Evolutionary conservation across 2,113 vertebrate species (phyloP).

Genomic region (Protomyctophum bolini): DNA sequence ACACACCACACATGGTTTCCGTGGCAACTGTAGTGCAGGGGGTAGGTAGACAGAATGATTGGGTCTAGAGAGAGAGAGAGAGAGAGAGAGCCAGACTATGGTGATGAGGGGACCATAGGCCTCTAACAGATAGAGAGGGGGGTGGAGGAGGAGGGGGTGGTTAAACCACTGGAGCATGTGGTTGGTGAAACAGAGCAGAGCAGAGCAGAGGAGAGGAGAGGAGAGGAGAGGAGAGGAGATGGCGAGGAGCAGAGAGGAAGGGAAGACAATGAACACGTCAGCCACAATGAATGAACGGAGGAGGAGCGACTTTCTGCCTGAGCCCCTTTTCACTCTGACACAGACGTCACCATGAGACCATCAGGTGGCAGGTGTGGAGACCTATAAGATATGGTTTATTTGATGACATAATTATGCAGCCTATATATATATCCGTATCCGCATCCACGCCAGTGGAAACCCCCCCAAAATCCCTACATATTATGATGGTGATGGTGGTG

Average conservation of each 20-base stretch:
- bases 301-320: no score
- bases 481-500: not conserved
- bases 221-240: not conserved
- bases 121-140: constrained; percentile 38
- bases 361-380: no score
- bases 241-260: not conserved
- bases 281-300: no score
- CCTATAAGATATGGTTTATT: not conserved
- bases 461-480: not conserved
- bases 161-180: constrained; percentile 6
- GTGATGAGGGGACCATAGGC: constrained; percentile 60
- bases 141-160: not conserved
- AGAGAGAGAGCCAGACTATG: constrained; percentile 57
- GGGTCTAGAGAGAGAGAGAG: constrained; percentile 54
- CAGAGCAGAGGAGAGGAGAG: not conserved
- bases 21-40: constrained; percentile 73
- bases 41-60: constrained; percentile 72
- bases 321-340: no score
- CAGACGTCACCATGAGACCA: no score
- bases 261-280: not conserved
- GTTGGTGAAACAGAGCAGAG: constrained; percentile 12
- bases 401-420: not conserved
- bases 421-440: not conserved
- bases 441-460: not conserved
- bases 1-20: constrained; percentile 65